Evolutionary conservation across 2,113 vertebrate genomes (phyloP), one percentile per base, ranked within the genome.

Genomic region (Probosciger aterrimus): DNA sequence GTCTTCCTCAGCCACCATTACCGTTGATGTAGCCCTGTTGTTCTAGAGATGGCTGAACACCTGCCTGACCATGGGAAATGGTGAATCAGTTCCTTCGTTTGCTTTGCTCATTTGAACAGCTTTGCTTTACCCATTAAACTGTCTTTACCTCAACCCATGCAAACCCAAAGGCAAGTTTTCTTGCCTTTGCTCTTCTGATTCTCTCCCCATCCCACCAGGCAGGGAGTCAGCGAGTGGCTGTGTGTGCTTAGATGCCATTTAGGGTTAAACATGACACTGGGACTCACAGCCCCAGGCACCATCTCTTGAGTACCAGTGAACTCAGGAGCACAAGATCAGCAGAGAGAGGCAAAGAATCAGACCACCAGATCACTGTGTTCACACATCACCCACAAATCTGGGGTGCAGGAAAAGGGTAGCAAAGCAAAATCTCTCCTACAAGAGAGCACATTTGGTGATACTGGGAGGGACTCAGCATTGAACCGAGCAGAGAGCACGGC

Each of bases 401-500:
- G 28, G n/a, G 28, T 14, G 4, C 25, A 77, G 18, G 62, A 79
- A 64, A 75, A 37, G 3, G 7, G 22, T 3, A 69, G 35, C 24
- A 86, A 88, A 92, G n/a, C n/a, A n/a, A n/a, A n/a, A 55, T 9
- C 7, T 64, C 30, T 85, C 33, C 65, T 73, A 14, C 18, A 22
- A 80, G 70, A 70, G 20, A 43, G 2, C 10, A 52, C 10, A 35
- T 39, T 41, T 1, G 0, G 24, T 39, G 18, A 20, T 35, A 57
- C 6, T 20, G 13, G 13, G 15, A 82, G 3, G 35, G 33, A 83
- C n/a, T 53, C 50, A 33, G 49, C 31, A 65, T 18, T 0, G 0
- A 86, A 24, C 31, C 82, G 62, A 79, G 35, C 33, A 65, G 27
- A 87, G 18, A 88, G 18, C 17, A n/a, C 0, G 2, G 30, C 14